Percentiles rank a stretch among this genome's conserved stretches.
phyloP scores from a whole-genome alignment of 92 coral and sea anemone genomes.

The Hydrozoanthus gracilis region DNA sequence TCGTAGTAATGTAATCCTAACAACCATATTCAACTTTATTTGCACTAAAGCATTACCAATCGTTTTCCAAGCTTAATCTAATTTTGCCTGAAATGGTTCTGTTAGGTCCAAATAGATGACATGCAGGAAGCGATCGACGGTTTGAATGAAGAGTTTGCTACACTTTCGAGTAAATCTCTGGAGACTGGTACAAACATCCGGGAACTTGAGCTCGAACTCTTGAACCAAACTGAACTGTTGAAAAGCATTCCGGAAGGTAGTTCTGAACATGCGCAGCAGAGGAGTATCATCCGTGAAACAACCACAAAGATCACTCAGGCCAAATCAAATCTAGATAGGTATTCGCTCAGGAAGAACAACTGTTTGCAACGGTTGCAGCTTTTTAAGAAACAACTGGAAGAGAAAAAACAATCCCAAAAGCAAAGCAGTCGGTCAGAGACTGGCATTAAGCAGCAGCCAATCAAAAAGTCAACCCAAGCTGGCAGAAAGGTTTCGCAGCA shows the following conservation, averaged over 20 bases:
- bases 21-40: no score
- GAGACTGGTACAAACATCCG: slow-evolving; percentile 83
- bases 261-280: slow-evolving; percentile 86
- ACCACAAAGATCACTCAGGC: slow-evolving; percentile 85
- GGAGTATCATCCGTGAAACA: slow-evolving; percentile 85
- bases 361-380: slow-evolving; percentile 33
- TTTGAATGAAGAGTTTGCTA: slow-evolving; percentile 91
- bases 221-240: slow-evolving; percentile 89
- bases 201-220: slow-evolving; percentile 92
- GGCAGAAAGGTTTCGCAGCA: neutral
- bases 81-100: neutral
- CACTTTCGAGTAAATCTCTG: slow-evolving; percentile 77
- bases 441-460: slow-evolving; percentile 73
- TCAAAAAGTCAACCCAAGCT: slow-evolving; percentile 48
- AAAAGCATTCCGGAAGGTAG: slow-evolving; percentile 81
- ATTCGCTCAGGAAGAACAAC: slow-evolving; percentile 27
- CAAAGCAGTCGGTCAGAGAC: slow-evolving; percentile 71
- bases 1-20: no score
- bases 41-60: no score
- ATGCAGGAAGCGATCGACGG: slow-evolving; percentile 91
- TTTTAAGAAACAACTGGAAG: slow-evolving; percentile 39
- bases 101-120: slow-evolving; percentile 90
- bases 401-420: slow-evolving; percentile 60
- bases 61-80: no score
- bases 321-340: slow-evolving; percentile 64